These are phyloP conservation scores for Zalophus californianus DNA, from an alignment of 2,797 vertebrate genomes.

Conservation along the genomic window DNA sequence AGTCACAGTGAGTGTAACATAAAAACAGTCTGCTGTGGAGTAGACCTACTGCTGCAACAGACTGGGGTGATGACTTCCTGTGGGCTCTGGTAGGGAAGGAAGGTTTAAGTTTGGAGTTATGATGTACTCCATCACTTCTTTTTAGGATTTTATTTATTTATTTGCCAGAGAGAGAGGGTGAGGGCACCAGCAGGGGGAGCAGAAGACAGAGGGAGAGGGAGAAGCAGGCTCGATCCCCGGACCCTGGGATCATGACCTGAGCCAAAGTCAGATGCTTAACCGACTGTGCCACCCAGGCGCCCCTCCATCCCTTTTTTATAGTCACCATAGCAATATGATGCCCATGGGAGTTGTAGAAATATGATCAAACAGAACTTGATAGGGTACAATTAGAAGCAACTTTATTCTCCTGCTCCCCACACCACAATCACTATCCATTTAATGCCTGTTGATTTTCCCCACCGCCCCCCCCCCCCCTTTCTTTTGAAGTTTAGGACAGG, in stretches of 20 bases:
- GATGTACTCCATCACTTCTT: not conserved
- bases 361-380: not conserved
- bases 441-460: not conserved
- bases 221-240: not conserved
- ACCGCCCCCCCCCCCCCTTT: not conserved
- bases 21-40: not conserved
- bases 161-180: not conserved
- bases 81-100: not conserved
- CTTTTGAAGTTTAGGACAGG: conserved; percentile 5
- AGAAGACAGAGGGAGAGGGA: not conserved
- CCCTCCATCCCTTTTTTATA: too few species aligned
- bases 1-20: not conserved
- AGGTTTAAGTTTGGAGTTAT: not conserved
- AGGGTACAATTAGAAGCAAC: not conserved
- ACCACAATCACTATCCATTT: not conserved
- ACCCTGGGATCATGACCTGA: not conserved
- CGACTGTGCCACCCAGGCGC: not conserved
- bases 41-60: not conserved
- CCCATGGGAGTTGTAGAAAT: not conserved
- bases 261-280: not conserved
- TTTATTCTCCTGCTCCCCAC: not conserved
- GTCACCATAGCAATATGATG: not conserved
- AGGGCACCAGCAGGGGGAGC: too few species aligned
- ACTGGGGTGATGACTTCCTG: not conserved
- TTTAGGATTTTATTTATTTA: not conserved